These are phyloP conservation scores for Spicauda simplicius DNA, from an alignment of 2,888 invertebrate species.

Conservation along the genomic window DNA sequence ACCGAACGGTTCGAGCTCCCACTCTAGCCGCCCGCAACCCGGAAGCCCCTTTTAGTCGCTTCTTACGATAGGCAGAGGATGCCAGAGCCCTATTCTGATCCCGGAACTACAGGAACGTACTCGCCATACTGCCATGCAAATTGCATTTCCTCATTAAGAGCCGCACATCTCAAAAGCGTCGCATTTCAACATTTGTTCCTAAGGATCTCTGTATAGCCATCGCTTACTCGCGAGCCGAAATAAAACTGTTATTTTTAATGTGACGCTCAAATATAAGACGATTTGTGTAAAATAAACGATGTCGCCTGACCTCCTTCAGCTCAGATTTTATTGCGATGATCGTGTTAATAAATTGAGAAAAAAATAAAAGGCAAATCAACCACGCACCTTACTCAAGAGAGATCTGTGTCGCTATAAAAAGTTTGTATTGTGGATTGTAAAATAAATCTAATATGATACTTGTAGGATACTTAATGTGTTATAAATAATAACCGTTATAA, in stretches of 20 bases:
- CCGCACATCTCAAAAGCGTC: too few species aligned
- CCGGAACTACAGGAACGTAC: too few species aligned
- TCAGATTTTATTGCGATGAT: constrained; percentile 66
- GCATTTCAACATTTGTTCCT: too few species aligned
- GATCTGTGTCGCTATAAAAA: constrained; percentile 63
- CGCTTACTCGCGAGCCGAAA: constrained; percentile 25
- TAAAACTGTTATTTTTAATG: constrained; percentile 39
- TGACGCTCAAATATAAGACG: constrained; percentile 51
- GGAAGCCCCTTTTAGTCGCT: too few species aligned
- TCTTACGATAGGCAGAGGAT: too few species aligned
- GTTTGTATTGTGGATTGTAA: constrained; percentile 15
- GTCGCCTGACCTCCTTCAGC: constrained; percentile 70
- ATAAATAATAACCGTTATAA: too few species aligned
- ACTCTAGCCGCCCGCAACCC: too few species aligned
- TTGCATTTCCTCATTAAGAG: too few species aligned
- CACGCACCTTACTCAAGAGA: constrained; percentile 51
- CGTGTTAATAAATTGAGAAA: constrained; percentile 68
- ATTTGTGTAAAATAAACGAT: constrained; percentile 62
- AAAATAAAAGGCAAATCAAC: constrained; percentile 46
- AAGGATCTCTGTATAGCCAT: neutral
- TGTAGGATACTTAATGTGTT: too few species aligned
- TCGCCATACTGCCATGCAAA: too few species aligned
- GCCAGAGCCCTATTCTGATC: too few species aligned
- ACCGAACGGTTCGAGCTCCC: too few species aligned
- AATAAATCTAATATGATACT: neutral